A percentile compares a stretch with the other conserved stretches of the same genome.
Evolutionary conservation across 1,140 invertebrate genomes (phyloP).

Genomic region (Leptoteleia sp.): DNA sequence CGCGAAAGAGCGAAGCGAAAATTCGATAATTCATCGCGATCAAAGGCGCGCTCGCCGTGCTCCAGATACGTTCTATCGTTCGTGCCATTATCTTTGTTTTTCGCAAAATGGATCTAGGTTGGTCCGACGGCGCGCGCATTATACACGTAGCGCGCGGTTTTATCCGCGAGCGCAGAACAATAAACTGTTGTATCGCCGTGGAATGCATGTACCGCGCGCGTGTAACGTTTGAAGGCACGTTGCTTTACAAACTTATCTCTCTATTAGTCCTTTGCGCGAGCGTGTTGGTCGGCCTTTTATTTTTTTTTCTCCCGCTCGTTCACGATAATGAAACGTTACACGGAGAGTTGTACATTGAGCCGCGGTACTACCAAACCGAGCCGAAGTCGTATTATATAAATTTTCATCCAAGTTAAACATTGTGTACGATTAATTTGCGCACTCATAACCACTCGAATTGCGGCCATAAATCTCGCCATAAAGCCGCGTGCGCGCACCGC

Average conservation of each 20-base stretch:
- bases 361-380: conserved; percentile 31
- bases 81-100: conserved; percentile 41
- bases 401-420: conserved; percentile 38
- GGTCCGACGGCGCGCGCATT: conserved; percentile 14
- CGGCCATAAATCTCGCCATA: conserved; percentile 15
- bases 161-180: conserved; percentile 52
- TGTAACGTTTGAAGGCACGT: conserved; percentile 59
- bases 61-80: conserved; percentile 29
- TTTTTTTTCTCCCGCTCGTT: conserved; percentile 42
- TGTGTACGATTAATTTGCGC: conserved; percentile 44
- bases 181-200: conserved; percentile 59
- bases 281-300: conserved; percentile 27
- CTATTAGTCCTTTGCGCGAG: conserved; percentile 52
- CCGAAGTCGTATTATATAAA: conserved; percentile 33
- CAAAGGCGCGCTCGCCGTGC: conserved; percentile 30
- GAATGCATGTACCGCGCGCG: conserved; percentile 58
- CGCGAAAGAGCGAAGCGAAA: conserved; percentile 4
- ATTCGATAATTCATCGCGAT: conserved; percentile 25
- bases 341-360: conserved; percentile 19
- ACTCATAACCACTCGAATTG: conserved; percentile 12
- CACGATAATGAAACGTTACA: conserved; percentile 51
- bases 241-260: conserved; percentile 63
- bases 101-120: conserved; percentile 52
- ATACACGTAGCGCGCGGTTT: conserved; percentile 29
- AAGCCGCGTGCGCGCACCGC: neutral